Evolutionary conservation across 2,797 vertebrate species (phyloP).

Genomic region (Anabacerthia variegaticeps): DNA sequence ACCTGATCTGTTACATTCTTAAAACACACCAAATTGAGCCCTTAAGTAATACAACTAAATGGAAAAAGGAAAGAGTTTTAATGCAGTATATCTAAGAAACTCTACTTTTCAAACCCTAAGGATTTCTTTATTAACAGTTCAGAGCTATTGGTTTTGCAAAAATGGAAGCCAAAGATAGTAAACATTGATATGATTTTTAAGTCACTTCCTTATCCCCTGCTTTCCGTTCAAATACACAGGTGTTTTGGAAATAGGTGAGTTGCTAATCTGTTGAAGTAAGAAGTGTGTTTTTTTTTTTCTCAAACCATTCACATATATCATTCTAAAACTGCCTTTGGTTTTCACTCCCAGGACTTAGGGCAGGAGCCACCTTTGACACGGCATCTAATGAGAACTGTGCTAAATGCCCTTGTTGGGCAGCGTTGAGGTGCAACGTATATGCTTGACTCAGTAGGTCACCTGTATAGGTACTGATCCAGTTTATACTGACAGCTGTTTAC

Average conservation of each 20-base stretch:
- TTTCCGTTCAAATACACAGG: not conserved
- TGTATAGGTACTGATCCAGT: not conserved
- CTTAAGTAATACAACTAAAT: not conserved
- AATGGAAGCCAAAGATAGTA: not conserved
- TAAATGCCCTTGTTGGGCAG: not conserved
- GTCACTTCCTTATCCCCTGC: not conserved
- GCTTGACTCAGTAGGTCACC: not conserved
- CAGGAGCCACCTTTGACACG: not conserved
- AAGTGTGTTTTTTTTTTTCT: not conserved
- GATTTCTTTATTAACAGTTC: not conserved
- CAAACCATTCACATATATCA: not conserved
- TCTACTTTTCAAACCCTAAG: not conserved
- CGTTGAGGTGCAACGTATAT: fast-evolving
- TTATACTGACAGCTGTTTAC: not conserved
- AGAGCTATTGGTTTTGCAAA: not conserved
- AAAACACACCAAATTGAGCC: not conserved
- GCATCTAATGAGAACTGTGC: not conserved
- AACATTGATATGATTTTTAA: not conserved
- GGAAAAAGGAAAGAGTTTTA: not conserved
- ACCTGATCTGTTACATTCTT: not conserved
- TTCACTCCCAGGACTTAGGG: not conserved
- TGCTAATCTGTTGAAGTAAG: not conserved
- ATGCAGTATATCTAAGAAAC: not conserved
- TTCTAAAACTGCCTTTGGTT: not conserved
- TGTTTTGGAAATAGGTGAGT: not conserved